Base-by-base conservation (phyloP, 1,140 invertebrate species). In the Neuroterus valhalla region DNA sequence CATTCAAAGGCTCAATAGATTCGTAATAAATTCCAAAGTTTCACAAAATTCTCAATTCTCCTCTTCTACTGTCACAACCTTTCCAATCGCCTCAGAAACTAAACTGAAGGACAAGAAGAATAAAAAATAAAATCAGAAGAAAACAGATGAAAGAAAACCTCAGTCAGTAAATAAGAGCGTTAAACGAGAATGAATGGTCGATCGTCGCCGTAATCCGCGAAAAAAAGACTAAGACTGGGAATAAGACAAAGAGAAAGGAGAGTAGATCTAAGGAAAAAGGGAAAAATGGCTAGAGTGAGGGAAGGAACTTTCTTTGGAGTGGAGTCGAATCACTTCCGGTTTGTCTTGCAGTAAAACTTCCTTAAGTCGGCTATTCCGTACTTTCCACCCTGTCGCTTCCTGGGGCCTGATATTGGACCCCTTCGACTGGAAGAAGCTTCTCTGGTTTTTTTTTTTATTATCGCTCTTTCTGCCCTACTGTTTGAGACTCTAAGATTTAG, bases 171-270 rank as follows among this genome's bases (percentile, higher is more conserved):
- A 88, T 88, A 88, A 86, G 88, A 82, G 86, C 86, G 86, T 86
- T 88, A 86, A 88, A 87, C 87, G 85, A 88, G 85, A 88, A 88
- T 88, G 80, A 84, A 88, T 88, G 87, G 85, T 83, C 82, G 82
- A 84, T 81, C 80, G 81, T 78, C 82, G 81, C 78, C 78, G 83
- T 85, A 86, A 87, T 85, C 85, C 80, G 76, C 76, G 76, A 62
- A 45, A 67, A 72, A 78, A 75, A 68, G 23, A 62, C 26, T 62
- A 62, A 62, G 52, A 62, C 23, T 3, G 19, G 21, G 31, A 62
- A 74, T 50, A 46, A 71, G 68, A 66, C 31, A 75, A 76, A 73
- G 71, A 70, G 79, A 70, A 67, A 72, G 77, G 72, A 72, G 79
- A 72, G 72, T 69, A 67, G 31, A 50, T 19, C 12, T 76, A 48